Evolutionary conservation across 2,888 invertebrate genomes (phyloP).

Genomic region (Helleia helle): DNA sequence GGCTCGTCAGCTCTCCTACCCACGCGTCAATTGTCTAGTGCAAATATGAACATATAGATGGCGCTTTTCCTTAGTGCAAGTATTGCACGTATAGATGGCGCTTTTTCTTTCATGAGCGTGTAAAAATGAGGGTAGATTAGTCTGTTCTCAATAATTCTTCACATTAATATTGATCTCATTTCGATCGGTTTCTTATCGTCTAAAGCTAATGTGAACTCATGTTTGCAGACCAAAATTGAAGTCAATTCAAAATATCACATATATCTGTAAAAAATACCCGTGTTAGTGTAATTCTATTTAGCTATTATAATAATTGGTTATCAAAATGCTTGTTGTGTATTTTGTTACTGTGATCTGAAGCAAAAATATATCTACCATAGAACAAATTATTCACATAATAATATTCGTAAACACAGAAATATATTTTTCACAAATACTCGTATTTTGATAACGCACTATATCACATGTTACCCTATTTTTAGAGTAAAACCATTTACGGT

Average conservation of each 20-base stretch:
- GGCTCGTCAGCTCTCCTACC: no score
- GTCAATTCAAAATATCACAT: slow-evolving; percentile 66
- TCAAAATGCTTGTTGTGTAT: slow-evolving; percentile 43
- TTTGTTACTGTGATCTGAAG: slow-evolving; percentile 73
- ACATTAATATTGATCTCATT: slow-evolving; percentile 13
- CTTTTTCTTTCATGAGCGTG: no score
- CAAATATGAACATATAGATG: no score
- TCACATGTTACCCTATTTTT: slow-evolving; percentile 65
- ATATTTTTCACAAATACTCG: slow-evolving; percentile 46
- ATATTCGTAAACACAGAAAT: slow-evolving; percentile 33
- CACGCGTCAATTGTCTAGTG: no score
- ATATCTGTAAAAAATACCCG: slow-evolving; percentile 44
- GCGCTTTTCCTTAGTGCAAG: no score
- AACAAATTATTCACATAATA: slow-evolving; percentile 11
- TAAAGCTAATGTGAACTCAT: slow-evolving; percentile 33
- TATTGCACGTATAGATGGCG: no score
- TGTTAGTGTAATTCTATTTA: slow-evolving; percentile 43
- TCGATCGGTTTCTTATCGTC: slow-evolving; percentile 15
- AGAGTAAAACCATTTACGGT: slow-evolving; percentile 25
- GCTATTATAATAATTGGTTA: slow-evolving; percentile 44
- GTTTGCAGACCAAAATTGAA: slow-evolving; percentile 58
- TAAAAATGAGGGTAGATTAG: no score
- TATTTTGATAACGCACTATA: slow-evolving; percentile 63
- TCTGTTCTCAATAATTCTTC: slow-evolving; percentile 1
- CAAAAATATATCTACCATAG: slow-evolving; percentile 19